Conservation (phyloP, 1,140 invertebrate species). For the Drosophila ironensis region DNA sequence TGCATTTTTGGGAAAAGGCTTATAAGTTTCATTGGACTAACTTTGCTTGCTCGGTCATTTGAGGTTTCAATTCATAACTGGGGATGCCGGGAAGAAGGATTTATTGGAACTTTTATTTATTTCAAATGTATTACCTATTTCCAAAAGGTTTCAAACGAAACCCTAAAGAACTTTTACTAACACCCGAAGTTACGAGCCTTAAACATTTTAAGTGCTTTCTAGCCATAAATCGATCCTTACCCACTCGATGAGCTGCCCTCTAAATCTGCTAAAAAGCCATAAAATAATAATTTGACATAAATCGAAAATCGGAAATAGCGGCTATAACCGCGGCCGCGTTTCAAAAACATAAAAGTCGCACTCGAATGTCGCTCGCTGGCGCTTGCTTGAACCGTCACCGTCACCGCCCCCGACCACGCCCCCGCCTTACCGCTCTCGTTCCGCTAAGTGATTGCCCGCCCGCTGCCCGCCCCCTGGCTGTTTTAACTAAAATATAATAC, state of each 20-base stretch:
- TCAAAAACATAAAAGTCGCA: constrained; percentile 31
- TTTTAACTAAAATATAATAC: no score
- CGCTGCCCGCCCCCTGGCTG: constrained; percentile 41
- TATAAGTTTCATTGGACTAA: no score
- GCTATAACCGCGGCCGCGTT: constrained; percentile 36
- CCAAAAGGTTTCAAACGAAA: no score
- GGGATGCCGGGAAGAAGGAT: no score
- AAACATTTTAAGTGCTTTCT: not conserved
- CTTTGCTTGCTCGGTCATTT: no score
- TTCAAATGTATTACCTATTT: no score
- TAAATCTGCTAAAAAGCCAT: constrained; percentile 7
- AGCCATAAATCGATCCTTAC: not conserved
- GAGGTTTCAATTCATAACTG: no score
- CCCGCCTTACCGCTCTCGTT: constrained; percentile 38
- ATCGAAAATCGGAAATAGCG: constrained; percentile 21
- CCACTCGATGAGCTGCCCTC: constrained; percentile 17
- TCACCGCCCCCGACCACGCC: not conserved
- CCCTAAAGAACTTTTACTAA: not conserved
- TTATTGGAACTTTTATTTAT: no score
- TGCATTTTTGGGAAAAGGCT: no score
- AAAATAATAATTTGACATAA: constrained; percentile 19
- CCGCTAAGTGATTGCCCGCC: constrained; percentile 23
- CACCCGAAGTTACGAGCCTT: not conserved
- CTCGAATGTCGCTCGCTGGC: constrained; percentile 47
- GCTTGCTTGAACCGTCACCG: constrained; percentile 48